Evolutionary conservation across 2,113 vertebrate genomes (phyloP).

Genomic region (Actenoides hombroni): DNA sequence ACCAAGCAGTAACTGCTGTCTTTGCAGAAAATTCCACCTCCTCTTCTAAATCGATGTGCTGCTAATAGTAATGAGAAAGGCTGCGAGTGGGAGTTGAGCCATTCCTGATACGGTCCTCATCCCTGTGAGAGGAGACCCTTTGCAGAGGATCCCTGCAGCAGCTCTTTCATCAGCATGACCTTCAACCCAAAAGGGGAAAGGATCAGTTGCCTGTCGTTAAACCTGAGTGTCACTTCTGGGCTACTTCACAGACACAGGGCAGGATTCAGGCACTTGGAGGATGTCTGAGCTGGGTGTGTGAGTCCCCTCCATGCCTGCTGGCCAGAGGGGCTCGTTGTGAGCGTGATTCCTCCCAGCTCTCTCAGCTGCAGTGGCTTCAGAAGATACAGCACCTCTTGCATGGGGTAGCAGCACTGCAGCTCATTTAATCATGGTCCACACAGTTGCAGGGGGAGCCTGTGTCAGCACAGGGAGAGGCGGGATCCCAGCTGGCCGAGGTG

Average conservation of each 20-base stretch:
- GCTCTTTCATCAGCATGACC: not conserved
- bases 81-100: not conserved
- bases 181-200: not conserved
- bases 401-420: not conserved
- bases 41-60: not conserved
- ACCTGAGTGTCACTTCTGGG: not conserved
- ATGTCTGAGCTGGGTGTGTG: too few species aligned
- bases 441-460: fast-evolving
- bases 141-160: not conserved
- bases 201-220: not conserved
- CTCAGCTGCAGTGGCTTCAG: not conserved
- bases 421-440: not conserved
- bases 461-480: fast-evolving
- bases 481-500: not conserved
- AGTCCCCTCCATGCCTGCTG: not conserved
- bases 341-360: not conserved
- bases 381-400: not conserved
- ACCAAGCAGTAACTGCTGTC: not conserved
- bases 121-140: not conserved
- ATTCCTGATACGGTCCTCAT: not conserved
- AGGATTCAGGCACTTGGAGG: not conserved
- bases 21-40: not conserved
- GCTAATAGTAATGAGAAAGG: not conserved
- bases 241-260: not conserved
- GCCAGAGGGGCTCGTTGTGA: fast-evolving